Base-by-base conservation (phyloP, 2,113 vertebrate genomes). In the Polyodon spathula region DNA sequence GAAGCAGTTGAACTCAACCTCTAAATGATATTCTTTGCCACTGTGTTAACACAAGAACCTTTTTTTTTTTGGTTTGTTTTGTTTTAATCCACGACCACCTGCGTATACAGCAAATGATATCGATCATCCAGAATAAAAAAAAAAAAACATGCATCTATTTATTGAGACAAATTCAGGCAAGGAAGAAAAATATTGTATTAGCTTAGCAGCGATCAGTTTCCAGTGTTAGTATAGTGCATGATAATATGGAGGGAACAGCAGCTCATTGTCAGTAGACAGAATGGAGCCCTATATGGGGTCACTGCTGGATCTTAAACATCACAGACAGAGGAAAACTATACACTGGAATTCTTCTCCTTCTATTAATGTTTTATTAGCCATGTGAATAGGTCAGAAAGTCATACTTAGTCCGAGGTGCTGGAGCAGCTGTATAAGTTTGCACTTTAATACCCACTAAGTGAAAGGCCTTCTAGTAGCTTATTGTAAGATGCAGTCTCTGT, bases 121-220 rank as follows among this genome's bases (percentile, higher is more conserved):
- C 48, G 70, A 83, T 80, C 73, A 73, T 66, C 75, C 44, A 37
- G 63, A 76, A 71, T 70, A 70, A 61, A 58, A n/a, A n/a, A n/a
- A n/a, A n/a, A n/a, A 58, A 84, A 76, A 73, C 73, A 70, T 76
- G 84, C 67, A 79, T 74, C 69, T 82, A 84, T 88, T 89, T 87
- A 80, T 88, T 83, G 78, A 83, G 83, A 86, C 81, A 88, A 87
- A 83, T 80, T 82, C 68, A 48, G 55, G 54, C 62, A 82, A 86
- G 86, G 76, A 92, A 92, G 81, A 76, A 86, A 84, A 88, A 90
- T 89, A 90, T 92, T 90, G 88, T 78, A 85, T 83, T 88, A 85
- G 78, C 80, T 86, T 71, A 65, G 73, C 70, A 71, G 80, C 71
- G 58, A 81, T 68, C 60, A 74, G 71, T 85, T 79, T 76, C 78